Base-by-base conservation (phyloP, 2,113 vertebrate species). In the Colius striatus region DNA sequence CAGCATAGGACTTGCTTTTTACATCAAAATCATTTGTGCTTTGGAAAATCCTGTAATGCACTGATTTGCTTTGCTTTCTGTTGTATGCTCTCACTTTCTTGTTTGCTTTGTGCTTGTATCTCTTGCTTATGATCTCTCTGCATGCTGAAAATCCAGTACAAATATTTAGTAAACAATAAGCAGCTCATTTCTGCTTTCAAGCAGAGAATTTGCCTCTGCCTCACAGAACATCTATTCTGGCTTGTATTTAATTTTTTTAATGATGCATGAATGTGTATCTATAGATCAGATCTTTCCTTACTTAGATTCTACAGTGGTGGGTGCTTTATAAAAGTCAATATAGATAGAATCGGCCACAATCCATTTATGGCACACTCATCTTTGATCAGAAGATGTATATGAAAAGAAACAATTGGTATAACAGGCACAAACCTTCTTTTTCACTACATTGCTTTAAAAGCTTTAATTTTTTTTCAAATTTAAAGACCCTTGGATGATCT, bases 111-210 rank as follows among this genome's bases (percentile, higher is more conserved):
- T 68, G 58, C 76, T 95, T 89, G 65, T 96, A 96, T 95, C 84
- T 92, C 79, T 90, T 82, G 89, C 77, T 96, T 94, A 68, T 91
- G 84, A 95, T 96, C 88, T 89, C 83, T 94, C 67, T 92, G 76
- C 65, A 63, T 76, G 50, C 88, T 87, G 81, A 90, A 96, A 97
- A 97, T 84, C 82, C 81, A 84, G 78, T 86, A 75, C 92, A 95
- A 97, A 94, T 89, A 91, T 93, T 97, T 96, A 86, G 86, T 81
- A 92, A 97, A 93, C 89, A 93, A 84, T 81, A 88, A 92, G 85
- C n/a, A 91, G 72, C 67, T 96, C 92, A 95, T 87, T 58, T 32
- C 50, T 91, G 48, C 48, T 96, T 95, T 94, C 61, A 90, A 93
- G 88, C 88, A 78, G 85, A 93, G 93, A 86, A 96, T 92, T 94